Conservation (phyloP, 2,888 invertebrate species). For the Netelia melanura region DNA sequence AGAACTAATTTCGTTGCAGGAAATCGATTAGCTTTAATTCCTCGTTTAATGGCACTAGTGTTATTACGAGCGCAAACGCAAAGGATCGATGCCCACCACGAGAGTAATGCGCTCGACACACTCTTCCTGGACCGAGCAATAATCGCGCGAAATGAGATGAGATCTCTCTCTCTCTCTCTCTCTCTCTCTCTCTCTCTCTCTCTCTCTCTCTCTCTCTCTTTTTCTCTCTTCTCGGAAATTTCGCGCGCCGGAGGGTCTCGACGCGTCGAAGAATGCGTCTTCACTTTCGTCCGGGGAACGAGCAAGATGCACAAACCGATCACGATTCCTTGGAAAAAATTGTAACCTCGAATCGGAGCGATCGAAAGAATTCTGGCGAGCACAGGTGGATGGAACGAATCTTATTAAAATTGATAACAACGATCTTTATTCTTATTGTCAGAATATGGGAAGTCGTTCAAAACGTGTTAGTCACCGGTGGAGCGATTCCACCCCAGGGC, state of each 20-base stretch:
- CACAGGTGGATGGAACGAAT: not conserved
- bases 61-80: conserved; percentile 11
- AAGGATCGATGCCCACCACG: conserved; percentile 33
- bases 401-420: not conserved
- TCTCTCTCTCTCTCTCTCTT: not conserved
- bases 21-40: conserved; percentile 67
- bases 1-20: conserved; percentile 64
- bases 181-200: conserved; percentile 11
- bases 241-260: conserved; percentile 59
- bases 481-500: not conserved
- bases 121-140: conserved; percentile 52
- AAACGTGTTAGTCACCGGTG: no score
- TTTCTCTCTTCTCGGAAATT: conserved; percentile 56
- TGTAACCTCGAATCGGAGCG: conserved; percentile 58
- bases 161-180: conserved; percentile 1
- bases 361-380: conserved; percentile 39
- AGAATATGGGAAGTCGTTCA: no score
- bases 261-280: conserved; percentile 67
- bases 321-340: conserved; percentile 40
- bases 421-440: not conserved
- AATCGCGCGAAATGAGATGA: conserved; percentile 18
- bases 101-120: not conserved
- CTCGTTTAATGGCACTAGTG: conserved; percentile 49
- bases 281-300: conserved; percentile 66
- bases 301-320: conserved; percentile 54